Percentiles rank a stretch among this genome's conserved stretches.
Conservation (phyloP, 2,113 vertebrate genomes). For the Cyphomyrus plagiostoma region DNA sequence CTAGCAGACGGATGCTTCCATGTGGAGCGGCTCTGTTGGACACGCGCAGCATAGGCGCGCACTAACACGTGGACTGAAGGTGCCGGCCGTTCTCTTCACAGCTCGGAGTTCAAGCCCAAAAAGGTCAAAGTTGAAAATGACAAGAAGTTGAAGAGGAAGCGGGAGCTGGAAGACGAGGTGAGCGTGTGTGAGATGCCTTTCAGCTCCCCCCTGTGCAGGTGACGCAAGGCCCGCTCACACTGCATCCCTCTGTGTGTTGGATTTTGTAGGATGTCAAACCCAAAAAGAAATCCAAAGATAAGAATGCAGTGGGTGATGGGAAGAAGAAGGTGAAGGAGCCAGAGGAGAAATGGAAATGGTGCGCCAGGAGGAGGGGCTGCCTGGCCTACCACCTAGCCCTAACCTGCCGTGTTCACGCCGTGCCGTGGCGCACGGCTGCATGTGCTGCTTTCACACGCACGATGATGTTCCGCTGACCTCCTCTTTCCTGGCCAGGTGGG, state of each 20-base stretch:
- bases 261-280: constrained; percentile 71
- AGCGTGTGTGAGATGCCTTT: neutral
- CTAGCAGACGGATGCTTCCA: neutral
- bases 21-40: neutral
- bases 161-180: constrained; percentile 74
- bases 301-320: constrained; percentile 70
- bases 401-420: neutral
- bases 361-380: constrained; percentile 15
- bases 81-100: constrained; percentile 40
- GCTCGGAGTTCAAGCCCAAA: constrained; percentile 86
- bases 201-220: neutral
- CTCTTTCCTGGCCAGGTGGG: constrained; percentile 76
- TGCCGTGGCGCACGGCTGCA: neutral
- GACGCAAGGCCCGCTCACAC: too few species aligned
- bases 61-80: neutral
- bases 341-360: constrained; percentile 99
- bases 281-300: constrained; percentile 86
- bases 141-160: constrained; percentile 82
- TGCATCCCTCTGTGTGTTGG: neutral
- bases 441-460: neutral
- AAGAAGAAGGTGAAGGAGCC: constrained; percentile 92
- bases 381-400: neutral
- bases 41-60: neutral
- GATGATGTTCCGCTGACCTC: neutral
- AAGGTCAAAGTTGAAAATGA: constrained; percentile 93